Conservation (phyloP, 2,797 vertebrate species). For the Phataginus tricuspis region DNA sequence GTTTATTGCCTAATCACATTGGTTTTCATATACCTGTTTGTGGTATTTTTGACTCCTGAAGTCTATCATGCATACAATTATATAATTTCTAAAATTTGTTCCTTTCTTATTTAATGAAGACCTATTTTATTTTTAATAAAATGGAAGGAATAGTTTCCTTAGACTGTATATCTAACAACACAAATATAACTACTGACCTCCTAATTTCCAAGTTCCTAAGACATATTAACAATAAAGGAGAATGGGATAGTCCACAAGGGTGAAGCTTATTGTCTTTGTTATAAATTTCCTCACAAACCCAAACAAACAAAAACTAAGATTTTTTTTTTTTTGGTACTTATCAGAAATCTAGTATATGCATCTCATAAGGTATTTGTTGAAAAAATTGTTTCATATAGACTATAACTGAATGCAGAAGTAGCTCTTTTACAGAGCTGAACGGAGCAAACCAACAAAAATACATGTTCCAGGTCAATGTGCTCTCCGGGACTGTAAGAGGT, state of each 20-base stretch:
- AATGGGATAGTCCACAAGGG: not conserved
- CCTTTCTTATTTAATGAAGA: not conserved
- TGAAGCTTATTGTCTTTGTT: not conserved
- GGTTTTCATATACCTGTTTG: not conserved
- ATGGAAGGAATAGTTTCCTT: not conserved
- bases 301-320: not conserved
- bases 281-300: not conserved
- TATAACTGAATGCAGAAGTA: not conserved
- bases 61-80: not conserved
- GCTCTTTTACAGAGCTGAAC: not conserved
- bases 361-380: not conserved
- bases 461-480: not conserved
- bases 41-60: not conserved
- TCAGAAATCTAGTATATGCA: not conserved
- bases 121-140: slow-evolving; percentile 9
- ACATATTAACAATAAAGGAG: not conserved
- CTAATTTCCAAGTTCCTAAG: not conserved
- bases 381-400: not conserved
- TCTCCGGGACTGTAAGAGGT: not conserved
- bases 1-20: not conserved
- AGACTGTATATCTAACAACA: not conserved
- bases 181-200: not conserved
- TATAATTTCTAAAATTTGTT: not conserved
- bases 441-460: not conserved
- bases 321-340: not conserved